Conservation (phyloP, 1,140 invertebrate species). For the Bombus impatiens region DNA sequence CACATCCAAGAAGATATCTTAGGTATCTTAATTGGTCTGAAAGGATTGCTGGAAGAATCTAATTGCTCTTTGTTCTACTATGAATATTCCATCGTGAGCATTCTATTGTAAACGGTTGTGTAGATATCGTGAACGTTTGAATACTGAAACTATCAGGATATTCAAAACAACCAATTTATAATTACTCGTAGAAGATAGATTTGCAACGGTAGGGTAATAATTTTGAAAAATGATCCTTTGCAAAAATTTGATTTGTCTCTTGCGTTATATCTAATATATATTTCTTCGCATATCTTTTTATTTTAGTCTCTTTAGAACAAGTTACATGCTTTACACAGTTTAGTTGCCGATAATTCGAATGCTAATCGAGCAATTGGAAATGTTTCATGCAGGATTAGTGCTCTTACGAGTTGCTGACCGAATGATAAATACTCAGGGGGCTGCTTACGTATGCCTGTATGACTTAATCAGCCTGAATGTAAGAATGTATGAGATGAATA, state of each 20-base stretch:
- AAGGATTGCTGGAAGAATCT: neutral
- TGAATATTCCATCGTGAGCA: neutral
- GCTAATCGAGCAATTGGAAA: no score
- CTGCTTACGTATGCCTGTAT: no score
- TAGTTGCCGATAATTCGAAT: no score
- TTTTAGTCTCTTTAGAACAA: no score
- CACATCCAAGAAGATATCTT: neutral
- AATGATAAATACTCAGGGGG: neutral
- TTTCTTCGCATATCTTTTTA: no score
- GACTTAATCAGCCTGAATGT: neutral
- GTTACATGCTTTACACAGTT: no score
- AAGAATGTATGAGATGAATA: neutral
- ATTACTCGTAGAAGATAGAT: neutral
- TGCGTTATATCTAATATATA: no score
- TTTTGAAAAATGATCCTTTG: no score
- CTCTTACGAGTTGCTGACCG: no score
- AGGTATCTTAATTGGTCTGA: neutral
- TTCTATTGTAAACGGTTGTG: neutral
- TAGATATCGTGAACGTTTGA: neutral
- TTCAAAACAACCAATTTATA: neutral
- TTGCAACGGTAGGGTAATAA: neutral
- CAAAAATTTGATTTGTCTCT: no score
- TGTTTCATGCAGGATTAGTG: neutral
- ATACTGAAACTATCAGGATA: neutral
- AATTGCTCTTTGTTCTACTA: constrained; percentile 8